These are phyloP conservation scores for Rhagoletis pomonella DNA, from an alignment of 1,140 invertebrate genomes.

Conservation along the genomic window DNA sequence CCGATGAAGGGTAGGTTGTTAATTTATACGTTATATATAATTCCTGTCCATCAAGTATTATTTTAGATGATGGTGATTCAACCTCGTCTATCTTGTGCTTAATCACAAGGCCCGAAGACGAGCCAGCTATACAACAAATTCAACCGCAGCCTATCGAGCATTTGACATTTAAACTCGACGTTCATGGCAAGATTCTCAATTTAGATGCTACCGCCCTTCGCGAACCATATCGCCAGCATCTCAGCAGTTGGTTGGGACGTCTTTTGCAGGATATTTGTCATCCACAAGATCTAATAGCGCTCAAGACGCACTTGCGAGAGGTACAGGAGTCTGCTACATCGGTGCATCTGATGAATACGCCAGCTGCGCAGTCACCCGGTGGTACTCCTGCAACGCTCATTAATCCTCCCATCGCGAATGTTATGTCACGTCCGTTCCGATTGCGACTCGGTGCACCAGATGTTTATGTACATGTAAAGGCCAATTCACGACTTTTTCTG, in stretches of 20 bases:
- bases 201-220: slow-evolving; percentile 85
- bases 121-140: slow-evolving; percentile 77
- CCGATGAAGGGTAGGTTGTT: slow-evolving; percentile 73
- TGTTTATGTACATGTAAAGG: slow-evolving; percentile 89
- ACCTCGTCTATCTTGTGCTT: slow-evolving; percentile 81
- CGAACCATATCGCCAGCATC: slow-evolving; percentile 78
- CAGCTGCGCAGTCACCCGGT: slow-evolving; percentile 63
- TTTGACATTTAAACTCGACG: slow-evolving; percentile 93
- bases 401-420: slow-evolving; percentile 63
- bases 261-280: slow-evolving; percentile 84
- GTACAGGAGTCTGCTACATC: slow-evolving; percentile 79
- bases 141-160: slow-evolving; percentile 83
- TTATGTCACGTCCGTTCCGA: slow-evolving; percentile 83
- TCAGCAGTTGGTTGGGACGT: slow-evolving; percentile 79
- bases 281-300: slow-evolving; percentile 82
- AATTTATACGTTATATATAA: background rate
- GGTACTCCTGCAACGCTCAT: slow-evolving; percentile 40
- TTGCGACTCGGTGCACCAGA: slow-evolving; percentile 83
- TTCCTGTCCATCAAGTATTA: slow-evolving; percentile 75
- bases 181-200: slow-evolving; percentile 87
- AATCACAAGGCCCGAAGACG: slow-evolving; percentile 88
- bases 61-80: slow-evolving; percentile 82
- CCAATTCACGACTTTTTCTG: slow-evolving; percentile 90
- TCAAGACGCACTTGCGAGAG: slow-evolving; percentile 85
- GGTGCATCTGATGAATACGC: slow-evolving; percentile 72